phyloP scores from a whole-genome alignment of 2,797 vertebrate genomes.

The Halcyon chelicuti region DNA sequence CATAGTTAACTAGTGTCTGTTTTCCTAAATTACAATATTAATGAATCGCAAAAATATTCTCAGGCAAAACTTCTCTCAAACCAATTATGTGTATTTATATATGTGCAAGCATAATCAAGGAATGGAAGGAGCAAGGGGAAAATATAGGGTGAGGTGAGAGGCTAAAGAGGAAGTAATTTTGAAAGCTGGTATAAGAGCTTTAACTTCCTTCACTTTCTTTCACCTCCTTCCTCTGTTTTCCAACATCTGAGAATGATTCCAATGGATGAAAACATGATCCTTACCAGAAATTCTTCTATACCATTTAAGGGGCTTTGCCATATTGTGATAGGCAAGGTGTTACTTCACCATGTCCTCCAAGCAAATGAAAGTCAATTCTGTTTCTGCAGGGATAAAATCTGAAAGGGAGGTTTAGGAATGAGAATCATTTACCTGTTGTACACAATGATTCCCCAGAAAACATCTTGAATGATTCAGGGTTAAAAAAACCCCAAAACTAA shows the following conservation, averaged over 20 bases:
- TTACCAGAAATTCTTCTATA: background rate
- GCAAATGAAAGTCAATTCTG: background rate
- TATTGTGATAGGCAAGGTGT: background rate
- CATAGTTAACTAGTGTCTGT: background rate
- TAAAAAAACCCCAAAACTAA: background rate
- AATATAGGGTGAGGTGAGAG: background rate
- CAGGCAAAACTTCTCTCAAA: background rate
- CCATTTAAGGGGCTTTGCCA: background rate
- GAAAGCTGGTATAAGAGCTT: background rate
- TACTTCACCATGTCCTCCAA: background rate
- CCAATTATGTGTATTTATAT: background rate
- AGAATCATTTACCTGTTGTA: background rate
- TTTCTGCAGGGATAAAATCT: slow-evolving; percentile 12
- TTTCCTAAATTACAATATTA: background rate
- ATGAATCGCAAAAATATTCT: background rate
- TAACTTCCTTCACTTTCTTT: background rate
- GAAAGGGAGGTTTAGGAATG: background rate
- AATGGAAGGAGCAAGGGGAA: background rate
- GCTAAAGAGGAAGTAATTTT: background rate
- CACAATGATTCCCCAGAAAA: background rate
- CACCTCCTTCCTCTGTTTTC: background rate
- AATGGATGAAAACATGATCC: background rate
- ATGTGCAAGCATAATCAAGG: background rate
- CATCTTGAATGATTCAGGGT: background rate
- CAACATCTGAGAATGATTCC: background rate